A percentile compares a stretch with the other conserved stretches of the same genome.
phyloP scores from a whole-genome alignment of 2,113 vertebrate genomes.

The Paedocypris sp. region DNA sequence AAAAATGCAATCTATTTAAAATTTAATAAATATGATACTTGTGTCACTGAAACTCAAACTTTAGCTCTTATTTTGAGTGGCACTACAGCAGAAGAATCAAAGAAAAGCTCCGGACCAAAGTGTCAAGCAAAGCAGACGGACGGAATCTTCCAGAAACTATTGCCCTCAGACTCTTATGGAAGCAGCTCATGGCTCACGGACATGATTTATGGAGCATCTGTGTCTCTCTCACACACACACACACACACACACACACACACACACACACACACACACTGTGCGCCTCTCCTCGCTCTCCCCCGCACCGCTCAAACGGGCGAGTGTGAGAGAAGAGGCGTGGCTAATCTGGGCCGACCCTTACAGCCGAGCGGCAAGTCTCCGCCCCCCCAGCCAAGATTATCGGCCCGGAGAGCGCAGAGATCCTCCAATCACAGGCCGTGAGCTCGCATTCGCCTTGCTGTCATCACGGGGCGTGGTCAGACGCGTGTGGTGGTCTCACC shows the following conservation, averaged over 20 bases:
- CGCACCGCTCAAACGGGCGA: not conserved
- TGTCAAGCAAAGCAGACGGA: too few species aligned
- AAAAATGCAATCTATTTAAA: too few species aligned
- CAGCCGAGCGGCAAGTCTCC: slow-evolving; percentile 31
- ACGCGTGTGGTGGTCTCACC: slow-evolving; percentile 50
- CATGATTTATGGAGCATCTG: slow-evolving; percentile 4
- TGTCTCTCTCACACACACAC: not conserved
- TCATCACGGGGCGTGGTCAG: slow-evolving; percentile 34
- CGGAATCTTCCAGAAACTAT: too few species aligned
- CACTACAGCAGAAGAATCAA: too few species aligned
- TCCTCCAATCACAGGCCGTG: slow-evolving; percentile 4
- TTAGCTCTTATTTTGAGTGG: too few species aligned
- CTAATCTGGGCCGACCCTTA: slow-evolving; percentile 38
- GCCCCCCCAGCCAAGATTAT: slow-evolving; percentile 36
- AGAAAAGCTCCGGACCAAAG: too few species aligned
- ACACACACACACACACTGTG: slow-evolving; percentile 8
- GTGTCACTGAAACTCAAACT: too few species aligned
- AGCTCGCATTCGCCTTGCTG: slow-evolving; percentile 40
- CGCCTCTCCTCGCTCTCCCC: not conserved
- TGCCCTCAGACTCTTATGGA: slow-evolving; percentile 36
- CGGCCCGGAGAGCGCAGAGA: slow-evolving; percentile 23
- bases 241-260: not conserved
- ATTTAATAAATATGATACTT: too few species aligned
- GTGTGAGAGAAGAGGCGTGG: not conserved
- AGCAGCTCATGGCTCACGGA: slow-evolving; percentile 23